Conservation (phyloP, 1,140 invertebrate genomes). For the Rhagoletis zephyria region DNA sequence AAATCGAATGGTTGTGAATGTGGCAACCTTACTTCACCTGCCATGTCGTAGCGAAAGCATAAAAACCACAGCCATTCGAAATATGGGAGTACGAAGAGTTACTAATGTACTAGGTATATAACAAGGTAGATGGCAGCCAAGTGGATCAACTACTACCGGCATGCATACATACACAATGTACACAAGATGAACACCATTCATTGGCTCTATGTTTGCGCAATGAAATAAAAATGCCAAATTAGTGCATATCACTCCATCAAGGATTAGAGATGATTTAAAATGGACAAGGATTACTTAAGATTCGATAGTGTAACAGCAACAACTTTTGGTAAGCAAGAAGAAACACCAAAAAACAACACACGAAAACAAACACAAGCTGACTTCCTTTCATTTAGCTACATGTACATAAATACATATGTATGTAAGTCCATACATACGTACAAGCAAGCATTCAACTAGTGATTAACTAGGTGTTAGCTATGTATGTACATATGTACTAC, state of each 20-base stretch:
- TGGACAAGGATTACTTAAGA: conserved; percentile 30
- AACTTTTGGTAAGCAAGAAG: not conserved
- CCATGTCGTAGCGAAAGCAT: not conserved
- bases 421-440: no score
- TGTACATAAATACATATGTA: no score
- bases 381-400: no score
- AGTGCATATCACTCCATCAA: conserved; percentile 36
- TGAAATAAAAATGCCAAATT: conserved; percentile 48
- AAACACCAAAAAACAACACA: no score
- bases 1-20: not conserved
- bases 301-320: not conserved
- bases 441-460: no score
- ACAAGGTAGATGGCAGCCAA: not conserved
- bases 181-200: not conserved
- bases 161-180: no score
- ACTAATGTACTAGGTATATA: not conserved
- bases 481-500: no score
- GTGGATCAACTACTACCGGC: not conserved
- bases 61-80: not conserved
- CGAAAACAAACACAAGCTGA: no score
- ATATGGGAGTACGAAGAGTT: not conserved
- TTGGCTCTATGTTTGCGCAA: conserved; percentile 18
- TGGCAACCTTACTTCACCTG: conserved; percentile 20
- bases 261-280: conserved; percentile 41
- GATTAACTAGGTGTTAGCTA: no score